Evolutionary conservation across 2,888 invertebrate genomes (phyloP), one percentile per base, ranked within the genome.

Genomic region (Agrenia bidenticulata): DNA sequence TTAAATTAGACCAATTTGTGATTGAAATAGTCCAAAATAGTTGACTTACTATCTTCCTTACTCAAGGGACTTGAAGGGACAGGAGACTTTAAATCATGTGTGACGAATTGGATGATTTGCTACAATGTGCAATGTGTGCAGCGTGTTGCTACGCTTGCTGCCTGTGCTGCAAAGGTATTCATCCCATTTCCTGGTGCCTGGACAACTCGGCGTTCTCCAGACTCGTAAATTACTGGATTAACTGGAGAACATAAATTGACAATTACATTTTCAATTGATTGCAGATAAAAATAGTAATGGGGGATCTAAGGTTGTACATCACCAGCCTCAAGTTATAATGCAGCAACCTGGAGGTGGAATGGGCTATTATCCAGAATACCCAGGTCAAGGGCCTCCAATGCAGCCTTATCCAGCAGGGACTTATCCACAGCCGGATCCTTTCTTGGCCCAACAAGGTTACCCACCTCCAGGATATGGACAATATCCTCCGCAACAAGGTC

Each of bases 61-160:
- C n/a, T n/a, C n/a, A n/a, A n/a, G n/a, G n/a, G n/a, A n/a, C n/a
- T n/a, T n/a, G n/a, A n/a, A n/a, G n/a, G n/a, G n/a, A n/a, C n/a
- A n/a, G n/a, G n/a, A n/a, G n/a, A n/a, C n/a, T n/a, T n/a, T n/a
- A n/a, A n/a, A n/a, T n/a, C n/a, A 58, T 58, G 58, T 58, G 58
- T 21, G 39, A 39, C 11, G 58, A 58, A 19, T 13, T 41, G 11
- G 58, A 58, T 21, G 58, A 58, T 13, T n/a, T 58, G 2, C 21
- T 58, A 17, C 39, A 58, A 41, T 58, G 58, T 24, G 58, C 58
- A 21, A 37, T 58, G 5, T 58, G 58, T 24, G 58, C 41, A 11
- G 41, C 42, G 2, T 58, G 58, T 41, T 41, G 39, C 24, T 58
- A 58, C 42, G 24, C 41, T 9, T 58, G 58, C 24, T 58, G 58